Base-by-base conservation (phyloP, 2,113 vertebrate genomes). In the Gallinago jamesoni region DNA sequence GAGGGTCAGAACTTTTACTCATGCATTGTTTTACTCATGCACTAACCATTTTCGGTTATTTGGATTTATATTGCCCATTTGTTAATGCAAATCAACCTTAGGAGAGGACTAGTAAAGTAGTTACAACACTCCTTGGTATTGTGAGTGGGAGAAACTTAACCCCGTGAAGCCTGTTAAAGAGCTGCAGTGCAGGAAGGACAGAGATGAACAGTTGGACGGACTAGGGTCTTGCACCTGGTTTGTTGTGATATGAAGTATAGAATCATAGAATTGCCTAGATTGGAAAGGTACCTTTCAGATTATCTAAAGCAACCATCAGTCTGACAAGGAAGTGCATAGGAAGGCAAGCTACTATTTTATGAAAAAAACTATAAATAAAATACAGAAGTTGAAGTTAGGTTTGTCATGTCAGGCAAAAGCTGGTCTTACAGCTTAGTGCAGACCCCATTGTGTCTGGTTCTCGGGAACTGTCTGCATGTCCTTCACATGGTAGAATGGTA, bases 381-480 rank as follows among this genome's bases (percentile, higher is more conserved):
- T 35, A 55, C 7, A 20, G 21, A 75, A 55, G 30, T 28, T 89
- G 31, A 45, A 79, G 28, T 57, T 39, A 80, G 18, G 27, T 63
- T 91, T 84, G 48, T 76, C n/a, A 50, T 12, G 8, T 30, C 35
- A 41, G 73, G 33, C 8, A 22, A 33, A 22, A 33, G 28, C 17
- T 45, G 11, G 6, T 53, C 23, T 78, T 74, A 64, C 24, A 41
- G 12, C 10, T 74, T 19, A 28, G 27, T 8, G 31, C n/a, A 81
- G 13, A 73, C 3, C 5, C 12, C 25, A 1, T 22, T 39, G 18
- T 0, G 0, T 39, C 37, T 84, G 37, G 10, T 63, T 69, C 57
- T 64, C 4, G 18, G 37, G 35, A 77, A 19, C 28, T 77, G 12
- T 37, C 39, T 1, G 0, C 0, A 0, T 5, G 3, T 15, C 23